Conservation (phyloP, 2,888 invertebrate species). For the Tuta absoluta region DNA sequence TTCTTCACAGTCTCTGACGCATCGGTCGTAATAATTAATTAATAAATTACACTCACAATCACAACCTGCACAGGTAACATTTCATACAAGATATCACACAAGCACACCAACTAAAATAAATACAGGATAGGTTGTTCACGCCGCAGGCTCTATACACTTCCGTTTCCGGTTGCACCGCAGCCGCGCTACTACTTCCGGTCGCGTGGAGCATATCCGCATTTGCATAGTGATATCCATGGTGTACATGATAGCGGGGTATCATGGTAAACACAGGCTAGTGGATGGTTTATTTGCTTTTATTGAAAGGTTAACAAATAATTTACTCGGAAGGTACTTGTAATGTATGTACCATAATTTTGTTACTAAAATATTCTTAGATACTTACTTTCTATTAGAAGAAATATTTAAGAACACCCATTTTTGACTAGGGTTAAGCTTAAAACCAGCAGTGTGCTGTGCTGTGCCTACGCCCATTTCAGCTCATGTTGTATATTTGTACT, state of each 20-base stretch:
- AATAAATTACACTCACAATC: too few species aligned
- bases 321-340: too few species aligned
- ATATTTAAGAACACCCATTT: too few species aligned
- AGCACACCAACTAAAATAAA: not conserved
- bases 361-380: too few species aligned
- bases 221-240: constrained; percentile 34
- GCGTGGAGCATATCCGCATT: constrained; percentile 36
- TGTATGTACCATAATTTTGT: too few species aligned
- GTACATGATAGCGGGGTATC: not conserved
- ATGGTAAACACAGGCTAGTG: not conserved
- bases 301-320: not conserved
- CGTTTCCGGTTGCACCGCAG: constrained; percentile 50
- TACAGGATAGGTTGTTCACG: constrained; percentile 25
- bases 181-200: constrained; percentile 52
- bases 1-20: too few species aligned
- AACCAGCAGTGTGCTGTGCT: too few species aligned
- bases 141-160: constrained; percentile 39
- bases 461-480: too few species aligned
- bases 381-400: too few species aligned
- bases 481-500: too few species aligned
- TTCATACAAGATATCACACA: constrained; percentile 2
- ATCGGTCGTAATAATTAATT: too few species aligned
- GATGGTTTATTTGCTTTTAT: not conserved
- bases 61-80: not conserved
- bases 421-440: too few species aligned